Percentiles rank a stretch among this genome's conserved stretches.
Conservation (phyloP, 2,888 invertebrate species). For the Papilio demoleus region DNA sequence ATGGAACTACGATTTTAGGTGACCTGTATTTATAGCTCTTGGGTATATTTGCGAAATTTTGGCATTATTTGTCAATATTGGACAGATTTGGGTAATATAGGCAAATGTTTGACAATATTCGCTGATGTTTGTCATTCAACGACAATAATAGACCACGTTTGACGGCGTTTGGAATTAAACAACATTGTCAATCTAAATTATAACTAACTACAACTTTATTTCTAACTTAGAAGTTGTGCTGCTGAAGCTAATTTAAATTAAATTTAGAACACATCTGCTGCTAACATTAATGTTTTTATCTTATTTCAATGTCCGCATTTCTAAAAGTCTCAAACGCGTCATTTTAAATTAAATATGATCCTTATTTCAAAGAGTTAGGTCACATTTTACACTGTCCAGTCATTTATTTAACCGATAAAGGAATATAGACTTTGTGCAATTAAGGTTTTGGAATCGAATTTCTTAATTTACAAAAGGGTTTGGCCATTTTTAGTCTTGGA, state of each 20-base stretch:
- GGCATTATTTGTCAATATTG: background rate
- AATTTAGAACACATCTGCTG: conserved; percentile 18
- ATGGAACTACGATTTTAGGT: too few relatives aligned
- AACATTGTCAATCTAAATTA: too few relatives aligned
- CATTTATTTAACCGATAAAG: conserved; percentile 37
- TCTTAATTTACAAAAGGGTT: conserved; percentile 48
- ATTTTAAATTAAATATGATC: conserved; percentile 7
- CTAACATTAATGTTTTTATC: conserved; percentile 23
- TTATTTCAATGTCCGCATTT: conserved; percentile 25
- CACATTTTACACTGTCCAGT: conserved; percentile 39
- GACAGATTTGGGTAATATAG: background rate
- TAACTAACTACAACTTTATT: too few relatives aligned
- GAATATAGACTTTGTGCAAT: conserved; percentile 44
- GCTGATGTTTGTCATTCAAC: too few relatives aligned
- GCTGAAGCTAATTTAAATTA: conserved; percentile 4
- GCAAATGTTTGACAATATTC: background rate
- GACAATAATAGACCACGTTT: too few relatives aligned
- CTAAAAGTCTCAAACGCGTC: background rate
- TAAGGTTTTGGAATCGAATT: conserved; percentile 54
- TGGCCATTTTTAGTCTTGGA: conserved; percentile 55
- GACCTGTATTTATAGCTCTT: too few relatives aligned
- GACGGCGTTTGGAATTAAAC: too few relatives aligned
- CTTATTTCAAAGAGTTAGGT: conserved; percentile 34
- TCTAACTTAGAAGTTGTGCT: background rate
- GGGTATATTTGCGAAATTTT: too few relatives aligned